These are phyloP conservation scores for Coryphaenoides rupestris DNA, from an alignment of 2,113 vertebrate genomes.

Conservation along the genomic window DNA sequence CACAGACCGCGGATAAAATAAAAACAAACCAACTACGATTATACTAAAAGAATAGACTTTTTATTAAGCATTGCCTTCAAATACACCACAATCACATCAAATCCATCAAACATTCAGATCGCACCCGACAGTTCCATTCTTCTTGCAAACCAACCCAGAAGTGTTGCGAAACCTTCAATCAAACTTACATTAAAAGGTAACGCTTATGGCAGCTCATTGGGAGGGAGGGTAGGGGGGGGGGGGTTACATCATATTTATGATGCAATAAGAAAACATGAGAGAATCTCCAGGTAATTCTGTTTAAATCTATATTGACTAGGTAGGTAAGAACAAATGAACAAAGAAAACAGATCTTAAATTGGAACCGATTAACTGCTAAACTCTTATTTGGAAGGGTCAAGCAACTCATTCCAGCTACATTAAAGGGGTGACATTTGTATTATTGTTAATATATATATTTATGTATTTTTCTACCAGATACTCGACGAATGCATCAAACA, in stretches of 20 bases:
- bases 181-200: slow-evolving; percentile 92
- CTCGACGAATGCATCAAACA: slow-evolving; percentile 91
- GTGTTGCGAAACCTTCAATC: slow-evolving; percentile 77
- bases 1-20: slow-evolving; percentile 30
- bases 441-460: neutral
- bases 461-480: slow-evolving; percentile 73
- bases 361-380: slow-evolving; percentile 85
- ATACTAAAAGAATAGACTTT: slow-evolving; percentile 99
- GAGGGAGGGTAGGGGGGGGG: slow-evolving; percentile 61
- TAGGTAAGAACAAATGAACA: slow-evolving; percentile 83
- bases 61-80: slow-evolving; percentile 99
- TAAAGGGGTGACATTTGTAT: slow-evolving; percentile 61
- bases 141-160: slow-evolving; percentile 87
- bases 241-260: slow-evolving; percentile 91
- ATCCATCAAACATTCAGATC: slow-evolving; percentile 88
- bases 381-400: slow-evolving; percentile 84
- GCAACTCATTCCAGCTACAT: slow-evolving; percentile 83
- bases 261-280: slow-evolving; percentile 89
- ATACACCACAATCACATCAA: slow-evolving; percentile 91
- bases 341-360: slow-evolving; percentile 88
- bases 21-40: slow-evolving; percentile 70
- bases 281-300: slow-evolving; percentile 91
- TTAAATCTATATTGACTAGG: slow-evolving; percentile 87
- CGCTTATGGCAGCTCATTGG: slow-evolving; percentile 82
- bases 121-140: slow-evolving; percentile 94